Percentiles rank a stretch among this genome's conserved stretches.
Conservation (phyloP, 2,797 vertebrate genomes). For the Luscinia megarhynchos region DNA sequence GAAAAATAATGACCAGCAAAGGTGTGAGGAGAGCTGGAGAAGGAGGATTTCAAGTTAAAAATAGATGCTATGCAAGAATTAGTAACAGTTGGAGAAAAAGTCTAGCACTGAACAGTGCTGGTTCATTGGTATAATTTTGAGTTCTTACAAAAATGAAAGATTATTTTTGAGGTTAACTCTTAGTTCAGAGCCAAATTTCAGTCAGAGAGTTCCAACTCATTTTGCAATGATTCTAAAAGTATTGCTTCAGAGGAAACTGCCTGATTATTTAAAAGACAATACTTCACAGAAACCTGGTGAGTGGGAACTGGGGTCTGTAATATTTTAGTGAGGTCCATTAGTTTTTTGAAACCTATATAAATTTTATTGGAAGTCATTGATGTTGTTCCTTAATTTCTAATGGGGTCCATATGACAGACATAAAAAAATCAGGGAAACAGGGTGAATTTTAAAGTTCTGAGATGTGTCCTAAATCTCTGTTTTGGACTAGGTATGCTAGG, state of each 20-base stretch:
- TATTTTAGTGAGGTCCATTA: background rate
- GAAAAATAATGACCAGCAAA: background rate
- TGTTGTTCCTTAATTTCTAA: conserved; percentile 13
- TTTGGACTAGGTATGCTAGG: background rate
- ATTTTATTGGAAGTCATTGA: background rate
- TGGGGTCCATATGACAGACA: background rate
- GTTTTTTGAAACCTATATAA: background rate
- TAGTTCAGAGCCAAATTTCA: conserved; percentile 9
- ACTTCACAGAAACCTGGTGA: background rate
- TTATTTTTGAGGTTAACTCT: conserved; percentile 18
- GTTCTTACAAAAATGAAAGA: background rate
- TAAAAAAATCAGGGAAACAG: background rate
- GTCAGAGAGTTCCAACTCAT: background rate
- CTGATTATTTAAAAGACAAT: background rate
- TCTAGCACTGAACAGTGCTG: background rate
- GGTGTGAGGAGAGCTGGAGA: background rate
- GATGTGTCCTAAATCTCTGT: background rate
- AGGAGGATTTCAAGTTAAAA: background rate
- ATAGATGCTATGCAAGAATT: background rate
- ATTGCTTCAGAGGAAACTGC: background rate
- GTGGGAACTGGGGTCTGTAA: background rate
- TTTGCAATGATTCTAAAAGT: conserved; percentile 1
- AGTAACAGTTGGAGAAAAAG: background rate
- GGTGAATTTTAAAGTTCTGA: background rate
- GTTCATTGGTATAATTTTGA: background rate